phyloP scores from a whole-genome alignment of 2,888 invertebrate species.

The Resseliella maxima region DNA sequence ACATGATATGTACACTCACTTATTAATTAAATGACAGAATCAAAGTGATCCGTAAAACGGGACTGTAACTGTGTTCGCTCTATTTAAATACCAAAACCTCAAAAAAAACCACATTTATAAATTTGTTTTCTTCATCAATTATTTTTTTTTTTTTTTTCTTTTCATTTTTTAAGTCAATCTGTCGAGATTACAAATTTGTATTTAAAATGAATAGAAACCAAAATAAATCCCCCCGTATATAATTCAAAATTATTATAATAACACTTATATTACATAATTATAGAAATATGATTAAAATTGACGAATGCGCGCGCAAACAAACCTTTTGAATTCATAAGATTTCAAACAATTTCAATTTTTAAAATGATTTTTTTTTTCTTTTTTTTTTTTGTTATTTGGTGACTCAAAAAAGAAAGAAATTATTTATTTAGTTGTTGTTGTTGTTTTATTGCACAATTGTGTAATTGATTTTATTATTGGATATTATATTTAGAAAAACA shows the following conservation, averaged over 20 bases:
- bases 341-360: neutral
- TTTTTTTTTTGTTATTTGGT: too few species aligned
- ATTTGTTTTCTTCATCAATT: neutral
- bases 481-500: too few species aligned
- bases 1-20: neutral
- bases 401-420: too few species aligned
- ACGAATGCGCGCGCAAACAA: constrained; percentile 22
- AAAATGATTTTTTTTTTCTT: neutral
- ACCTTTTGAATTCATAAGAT: neutral
- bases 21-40: neutral
- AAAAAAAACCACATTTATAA: too few species aligned
- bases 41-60: constrained; percentile 1
- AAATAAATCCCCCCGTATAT: too few species aligned
- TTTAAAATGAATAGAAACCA: too few species aligned
- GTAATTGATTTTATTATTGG: too few species aligned
- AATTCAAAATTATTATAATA: too few species aligned
- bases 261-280: neutral
- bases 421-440: too few species aligned
- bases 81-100: neutral
- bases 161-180: neutral
- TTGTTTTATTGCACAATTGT: too few species aligned
- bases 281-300: neutral
- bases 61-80: neutral
- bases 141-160: neutral
- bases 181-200: too few species aligned